phyloP scores from a whole-genome alignment of 2,113 vertebrate species.

The Engraulis encrasicolus region DNA sequence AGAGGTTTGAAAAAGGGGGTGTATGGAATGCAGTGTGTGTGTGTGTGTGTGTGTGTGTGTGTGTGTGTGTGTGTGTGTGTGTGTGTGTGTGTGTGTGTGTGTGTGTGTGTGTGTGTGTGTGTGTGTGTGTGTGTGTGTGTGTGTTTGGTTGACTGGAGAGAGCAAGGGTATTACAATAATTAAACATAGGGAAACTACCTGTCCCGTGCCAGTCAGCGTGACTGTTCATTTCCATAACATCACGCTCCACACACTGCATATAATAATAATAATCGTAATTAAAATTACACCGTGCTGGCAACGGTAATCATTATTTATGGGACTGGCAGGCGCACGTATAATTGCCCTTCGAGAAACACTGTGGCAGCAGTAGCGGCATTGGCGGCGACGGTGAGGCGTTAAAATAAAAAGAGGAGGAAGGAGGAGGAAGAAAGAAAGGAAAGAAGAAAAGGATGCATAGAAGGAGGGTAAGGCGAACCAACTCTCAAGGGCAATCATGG shows the following conservation, averaged over 20 bases:
- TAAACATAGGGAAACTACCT: slow-evolving; percentile 66
- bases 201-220: slow-evolving; percentile 54
- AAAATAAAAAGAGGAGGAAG: neutral
- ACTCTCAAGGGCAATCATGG: neutral
- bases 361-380: neutral
- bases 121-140: slow-evolving; percentile 40
- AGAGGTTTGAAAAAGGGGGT: too few relatives aligned
- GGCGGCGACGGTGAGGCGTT: neutral
- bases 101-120: too few relatives aligned
- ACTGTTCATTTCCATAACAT: slow-evolving; percentile 60
- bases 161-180: slow-evolving; percentile 66
- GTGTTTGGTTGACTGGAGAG: slow-evolving; percentile 38
- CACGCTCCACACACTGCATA: slow-evolving; percentile 58
- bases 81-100: too few relatives aligned
- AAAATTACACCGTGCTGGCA: slow-evolving; percentile 68
- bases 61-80: too few relatives aligned
- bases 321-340: slow-evolving; percentile 18
- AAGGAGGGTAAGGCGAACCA: neutral
- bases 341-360: neutral
- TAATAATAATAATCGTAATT: slow-evolving; percentile 68
- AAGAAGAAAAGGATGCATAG: neutral
- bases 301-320: slow-evolving; percentile 67
- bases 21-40: too few relatives aligned
- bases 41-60: too few relatives aligned
- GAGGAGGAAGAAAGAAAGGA: neutral